Conservation (phyloP, 2,888 invertebrate genomes). For the Drepanosiphum platanoidis region DNA sequence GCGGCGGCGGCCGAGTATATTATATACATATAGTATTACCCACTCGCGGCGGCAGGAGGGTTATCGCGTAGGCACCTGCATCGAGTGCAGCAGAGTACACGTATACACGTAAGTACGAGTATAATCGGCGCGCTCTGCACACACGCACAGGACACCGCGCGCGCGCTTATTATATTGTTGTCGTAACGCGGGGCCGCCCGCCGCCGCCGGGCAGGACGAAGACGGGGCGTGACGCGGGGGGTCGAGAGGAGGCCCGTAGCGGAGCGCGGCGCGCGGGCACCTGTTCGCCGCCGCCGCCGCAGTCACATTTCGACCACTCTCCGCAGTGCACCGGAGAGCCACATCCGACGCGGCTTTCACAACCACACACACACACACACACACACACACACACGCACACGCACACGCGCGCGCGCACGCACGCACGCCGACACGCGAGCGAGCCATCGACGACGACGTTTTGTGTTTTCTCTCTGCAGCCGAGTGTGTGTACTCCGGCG, state of each 20-base stretch:
- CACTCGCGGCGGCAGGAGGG: no score
- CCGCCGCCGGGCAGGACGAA: neutral
- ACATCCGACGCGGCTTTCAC: slow-evolving; percentile 39
- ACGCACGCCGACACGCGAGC: neutral
- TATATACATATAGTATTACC: no score
- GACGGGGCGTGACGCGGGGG: neutral
- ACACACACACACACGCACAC: neutral
- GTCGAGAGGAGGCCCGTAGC: neutral
- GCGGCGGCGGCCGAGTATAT: no score
- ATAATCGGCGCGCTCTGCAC: no score
- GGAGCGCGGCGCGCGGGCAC: neutral
- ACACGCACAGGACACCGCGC: neutral
- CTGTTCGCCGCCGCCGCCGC: no score
- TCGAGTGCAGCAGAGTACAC: no score
- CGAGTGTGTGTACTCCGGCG: neutral
- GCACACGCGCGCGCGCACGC: neutral
- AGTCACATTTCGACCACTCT: neutral
- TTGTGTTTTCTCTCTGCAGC: slow-evolving; percentile 12
- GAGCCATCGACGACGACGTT: slow-evolving; percentile 2
- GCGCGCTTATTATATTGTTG: neutral
- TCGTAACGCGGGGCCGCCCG: neutral
- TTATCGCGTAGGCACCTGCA: no score
- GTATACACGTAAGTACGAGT: no score
- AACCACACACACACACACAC: neutral
- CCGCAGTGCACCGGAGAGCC: neutral